Evolutionary conservation across 2,888 invertebrate species (phyloP).

Genomic region (Metallyticus violacea): DNA sequence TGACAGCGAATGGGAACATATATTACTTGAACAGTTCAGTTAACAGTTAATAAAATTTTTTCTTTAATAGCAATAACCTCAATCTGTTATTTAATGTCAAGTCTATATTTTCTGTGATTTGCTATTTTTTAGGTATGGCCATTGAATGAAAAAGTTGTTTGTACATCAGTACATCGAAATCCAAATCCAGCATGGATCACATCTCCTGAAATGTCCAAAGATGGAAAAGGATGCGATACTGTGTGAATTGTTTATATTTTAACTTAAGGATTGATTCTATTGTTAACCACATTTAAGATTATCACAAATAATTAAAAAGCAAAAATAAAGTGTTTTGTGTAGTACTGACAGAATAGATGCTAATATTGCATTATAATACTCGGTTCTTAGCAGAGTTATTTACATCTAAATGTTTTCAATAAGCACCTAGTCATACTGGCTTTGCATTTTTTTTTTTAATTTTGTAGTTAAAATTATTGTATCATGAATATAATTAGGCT

Average conservation of each 20-base stretch:
- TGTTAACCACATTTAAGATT: background rate
- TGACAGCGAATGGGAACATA: background rate
- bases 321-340: background rate
- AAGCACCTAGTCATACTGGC: background rate
- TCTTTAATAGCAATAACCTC: background rate
- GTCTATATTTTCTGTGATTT: background rate
- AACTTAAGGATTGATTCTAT: background rate
- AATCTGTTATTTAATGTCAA: background rate
- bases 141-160: constrained; percentile 19
- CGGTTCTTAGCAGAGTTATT: background rate
- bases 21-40: background rate
- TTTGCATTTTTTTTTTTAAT: too few relatives aligned
- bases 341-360: background rate
- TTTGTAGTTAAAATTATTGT: background rate
- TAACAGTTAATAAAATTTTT: background rate
- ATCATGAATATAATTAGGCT: background rate
- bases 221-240: background rate
- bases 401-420: background rate
- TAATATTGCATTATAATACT: background rate
- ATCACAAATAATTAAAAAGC: background rate
- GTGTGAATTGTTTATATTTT: background rate
- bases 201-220: background rate
- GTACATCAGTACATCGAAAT: constrained; percentile 3
- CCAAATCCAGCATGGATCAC: constrained; percentile 20
- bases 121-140: constrained; percentile 24